phyloP scores from a whole-genome alignment of 2,113 vertebrate species.

The Phrynosoma blainvillii region DNA sequence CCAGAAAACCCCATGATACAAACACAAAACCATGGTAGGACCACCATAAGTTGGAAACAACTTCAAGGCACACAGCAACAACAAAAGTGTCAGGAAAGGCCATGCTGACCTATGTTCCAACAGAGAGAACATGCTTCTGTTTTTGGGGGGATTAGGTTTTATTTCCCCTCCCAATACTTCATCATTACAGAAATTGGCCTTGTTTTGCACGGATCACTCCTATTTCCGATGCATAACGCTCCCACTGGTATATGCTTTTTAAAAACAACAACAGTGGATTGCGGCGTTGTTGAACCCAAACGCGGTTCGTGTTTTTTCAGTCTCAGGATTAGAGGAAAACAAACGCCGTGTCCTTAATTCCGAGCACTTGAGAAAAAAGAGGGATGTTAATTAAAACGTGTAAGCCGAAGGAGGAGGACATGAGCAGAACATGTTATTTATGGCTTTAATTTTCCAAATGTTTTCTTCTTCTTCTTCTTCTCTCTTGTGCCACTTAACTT shows the following conservation, averaged over 20 bases:
- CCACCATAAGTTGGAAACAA: no score
- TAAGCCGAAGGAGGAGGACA: not conserved
- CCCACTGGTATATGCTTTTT: not conserved
- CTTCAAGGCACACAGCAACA: no score
- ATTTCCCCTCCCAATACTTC: not conserved
- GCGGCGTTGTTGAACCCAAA: not conserved
- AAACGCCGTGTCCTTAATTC: not conserved
- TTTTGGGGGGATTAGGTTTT: not conserved
- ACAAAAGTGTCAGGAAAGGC: not conserved
- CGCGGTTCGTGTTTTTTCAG: not conserved
- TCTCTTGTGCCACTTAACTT: not conserved
- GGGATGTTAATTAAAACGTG: conserved; percentile 6
- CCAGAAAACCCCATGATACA: no score
- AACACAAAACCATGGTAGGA: no score
- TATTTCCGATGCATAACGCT: not conserved
- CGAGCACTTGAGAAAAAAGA: not conserved
- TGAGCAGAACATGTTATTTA: not conserved
- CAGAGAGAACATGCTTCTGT: not conserved
- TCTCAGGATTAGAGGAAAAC: not conserved
- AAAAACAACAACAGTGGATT: not conserved
- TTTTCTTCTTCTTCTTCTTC: not conserved
- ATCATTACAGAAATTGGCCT: not conserved
- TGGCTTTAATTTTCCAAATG: conserved; percentile 21
- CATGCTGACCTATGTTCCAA: not conserved
- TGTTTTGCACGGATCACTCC: not conserved